Percentiles rank a stretch among this genome's conserved stretches.
Conservation (phyloP, 1,140 invertebrate genomes). For the Parasteatoda tepidariorum region DNA sequence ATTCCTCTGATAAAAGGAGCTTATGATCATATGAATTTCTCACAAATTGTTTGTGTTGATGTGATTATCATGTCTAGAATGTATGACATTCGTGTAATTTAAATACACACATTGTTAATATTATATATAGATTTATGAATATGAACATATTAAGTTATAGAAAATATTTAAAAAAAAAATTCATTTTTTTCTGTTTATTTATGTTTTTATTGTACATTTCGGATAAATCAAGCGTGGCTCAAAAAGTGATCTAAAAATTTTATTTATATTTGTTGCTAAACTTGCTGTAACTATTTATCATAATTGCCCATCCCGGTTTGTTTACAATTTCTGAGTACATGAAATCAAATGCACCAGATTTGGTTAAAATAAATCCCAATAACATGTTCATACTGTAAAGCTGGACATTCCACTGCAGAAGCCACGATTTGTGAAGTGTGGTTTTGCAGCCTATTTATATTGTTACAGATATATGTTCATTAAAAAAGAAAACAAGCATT, state of each 20-base stretch:
- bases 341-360: conserved; percentile 34
- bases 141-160: not conserved
- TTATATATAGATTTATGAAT: conserved; percentile 37
- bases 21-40: conserved; percentile 34
- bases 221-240: not conserved
- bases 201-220: not conserved
- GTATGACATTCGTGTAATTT: conserved; percentile 39
- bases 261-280: not conserved
- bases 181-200: not conserved
- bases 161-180: not conserved
- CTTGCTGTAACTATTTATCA: conserved; percentile 10
- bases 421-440: conserved; percentile 26
- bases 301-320: not conserved
- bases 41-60: conserved; percentile 22
- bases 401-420: conserved; percentile 45
- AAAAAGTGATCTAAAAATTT: conserved; percentile 5
- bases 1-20: conserved; percentile 40
- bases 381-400: conserved; percentile 35
- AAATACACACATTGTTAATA: conserved; percentile 47
- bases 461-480: conserved; percentile 55
- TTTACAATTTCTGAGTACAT: conserved; percentile 38
- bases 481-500: conserved; percentile 17
- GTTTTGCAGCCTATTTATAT: conserved; percentile 43
- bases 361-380: conserved; percentile 20
- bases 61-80: conserved; percentile 34